Base-by-base conservation (phyloP, 2,113 vertebrate species). In the Sisor rabdophorus region DNA sequence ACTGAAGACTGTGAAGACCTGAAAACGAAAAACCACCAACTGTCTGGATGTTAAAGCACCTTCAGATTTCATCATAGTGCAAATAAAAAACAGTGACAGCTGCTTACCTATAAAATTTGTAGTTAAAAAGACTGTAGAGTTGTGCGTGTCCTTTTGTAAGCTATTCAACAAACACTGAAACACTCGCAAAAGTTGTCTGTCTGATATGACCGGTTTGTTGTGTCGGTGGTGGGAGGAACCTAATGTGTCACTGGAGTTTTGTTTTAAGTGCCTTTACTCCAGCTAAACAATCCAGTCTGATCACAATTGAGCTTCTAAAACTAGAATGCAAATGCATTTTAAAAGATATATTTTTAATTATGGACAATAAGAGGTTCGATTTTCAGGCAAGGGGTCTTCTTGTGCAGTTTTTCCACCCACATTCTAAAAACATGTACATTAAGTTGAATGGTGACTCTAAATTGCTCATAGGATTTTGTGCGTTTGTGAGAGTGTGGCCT, bases 41-140 rank as follows among this genome's bases (percentile, higher is more conserved):
- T 36, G 47, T 53, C 48, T 19, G 40, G 48, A 64, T 10, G 61
- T 47, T 26, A 44, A 56, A 28, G 11, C 50, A 20, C 12, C 20
- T 24, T 75, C 73, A 64, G 28, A 13, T 36, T 17, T 53, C 15
- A 16, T 11, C 20, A 11, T 1, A n/a, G 9, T 30, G 13, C 1
- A 22, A 63, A 58, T 59, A 13, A 64, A 36, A 60, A 30, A 76
- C 44, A 7, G 28, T 7, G 3, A 7, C 6, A 36, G 4, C 8
- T 8, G 59, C 79, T 81, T 81, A 81, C 79, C 79, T 77, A 9
- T 69, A 32, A 11, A 16, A 3, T 3, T 6, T 36, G 32, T 63
- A 22, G 69, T 52, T 65, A 30, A 65, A 15, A 0, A 6, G 15
- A 53, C 30, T 26, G 24, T 5, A 68, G 22, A 11, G 22, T 15